Evolutionary conservation across 2,797 vertebrate genomes (phyloP), one percentile per base, ranked within the genome.

Genomic region (Lutra lutra): DNA sequence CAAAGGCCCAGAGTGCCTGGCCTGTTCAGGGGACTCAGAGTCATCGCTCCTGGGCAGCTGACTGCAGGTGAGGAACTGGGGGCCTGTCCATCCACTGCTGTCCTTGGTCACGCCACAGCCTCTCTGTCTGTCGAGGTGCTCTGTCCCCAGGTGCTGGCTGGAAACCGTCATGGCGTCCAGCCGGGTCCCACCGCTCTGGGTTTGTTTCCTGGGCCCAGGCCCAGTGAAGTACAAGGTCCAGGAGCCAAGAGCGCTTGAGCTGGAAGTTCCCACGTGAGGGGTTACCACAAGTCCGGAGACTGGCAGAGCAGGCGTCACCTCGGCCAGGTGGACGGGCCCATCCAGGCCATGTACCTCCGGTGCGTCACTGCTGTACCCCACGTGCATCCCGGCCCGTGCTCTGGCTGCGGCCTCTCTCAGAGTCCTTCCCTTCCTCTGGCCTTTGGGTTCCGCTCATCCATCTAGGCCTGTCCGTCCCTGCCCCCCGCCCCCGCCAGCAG

Each of bases 401-500:
- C 12, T 1, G 40, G n/a, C 38, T 4, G 17, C 2, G 6, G 21
- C 27, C 40, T 66, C 62, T 64, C 62, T 54, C 38, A 21, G 54
- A 86, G 25, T 27, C 20, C 17, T 46, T 64, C 32, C 62, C 11
- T 35, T 40, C n/a, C 18, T 25, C 60, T 43, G 68, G 27, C 86
- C 32, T n/a, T 66, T 4, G 85, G 90, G 73, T 10, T n/a, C 60
- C 2, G 27, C 38, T 70, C 25, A 1, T 54, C 15, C 29, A 27
- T 32, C 40, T 32, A 88, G 32, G 54, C 56, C 62, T 15, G 2
- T 21, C 20, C 10, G 2, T 11, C 21, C n/a, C 25, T 2, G 5
- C 14, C 25, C 13, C 7, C 2, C 7, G 0, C 25, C 9, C 5
- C 5, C 21, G 5, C 54, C 2, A 38, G 1, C 0, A 32, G 48